A percentile compares a stretch with the other conserved stretches of the same genome.
phyloP scores from a whole-genome alignment of 2,888 invertebrate species.

The Cephus sareptanus region DNA sequence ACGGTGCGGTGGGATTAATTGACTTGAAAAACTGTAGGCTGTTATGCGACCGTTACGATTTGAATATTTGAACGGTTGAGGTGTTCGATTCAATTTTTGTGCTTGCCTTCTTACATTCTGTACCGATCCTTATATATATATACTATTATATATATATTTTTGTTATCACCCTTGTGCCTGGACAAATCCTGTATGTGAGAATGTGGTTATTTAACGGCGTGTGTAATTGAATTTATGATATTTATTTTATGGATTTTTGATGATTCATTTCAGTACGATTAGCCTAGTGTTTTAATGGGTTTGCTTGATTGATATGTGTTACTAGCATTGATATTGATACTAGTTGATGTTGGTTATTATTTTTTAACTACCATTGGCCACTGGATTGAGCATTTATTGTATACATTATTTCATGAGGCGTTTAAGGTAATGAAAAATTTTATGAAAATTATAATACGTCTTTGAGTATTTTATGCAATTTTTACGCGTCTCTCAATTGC shows the following conservation, averaged over 20 bases:
- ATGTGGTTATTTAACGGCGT: neutral
- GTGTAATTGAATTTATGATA: neutral
- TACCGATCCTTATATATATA: neutral
- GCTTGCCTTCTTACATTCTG: neutral
- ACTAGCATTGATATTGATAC: neutral
- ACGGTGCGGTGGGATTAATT: neutral
- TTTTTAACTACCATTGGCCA: neutral
- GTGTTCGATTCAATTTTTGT: neutral
- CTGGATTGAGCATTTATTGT: neutral
- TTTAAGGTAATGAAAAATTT: neutral
- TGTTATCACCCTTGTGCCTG: neutral
- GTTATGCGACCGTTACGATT: neutral
- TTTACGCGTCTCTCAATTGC: neutral
- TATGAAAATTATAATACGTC: neutral
- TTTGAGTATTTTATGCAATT: neutral
- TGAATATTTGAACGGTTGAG: neutral
- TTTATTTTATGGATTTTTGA: neutral
- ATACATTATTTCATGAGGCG: neutral
- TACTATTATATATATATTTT: neutral
- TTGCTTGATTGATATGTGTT: neutral
- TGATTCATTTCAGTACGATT: too few relatives aligned
- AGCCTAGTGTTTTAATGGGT: neutral
- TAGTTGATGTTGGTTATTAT: neutral
- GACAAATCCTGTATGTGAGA: neutral
- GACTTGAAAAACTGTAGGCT: neutral